Percentiles rank a stretch among this genome's conserved stretches.
phyloP scores from a whole-genome alignment of 2,797 vertebrate species.

The Danio tinwini region DNA sequence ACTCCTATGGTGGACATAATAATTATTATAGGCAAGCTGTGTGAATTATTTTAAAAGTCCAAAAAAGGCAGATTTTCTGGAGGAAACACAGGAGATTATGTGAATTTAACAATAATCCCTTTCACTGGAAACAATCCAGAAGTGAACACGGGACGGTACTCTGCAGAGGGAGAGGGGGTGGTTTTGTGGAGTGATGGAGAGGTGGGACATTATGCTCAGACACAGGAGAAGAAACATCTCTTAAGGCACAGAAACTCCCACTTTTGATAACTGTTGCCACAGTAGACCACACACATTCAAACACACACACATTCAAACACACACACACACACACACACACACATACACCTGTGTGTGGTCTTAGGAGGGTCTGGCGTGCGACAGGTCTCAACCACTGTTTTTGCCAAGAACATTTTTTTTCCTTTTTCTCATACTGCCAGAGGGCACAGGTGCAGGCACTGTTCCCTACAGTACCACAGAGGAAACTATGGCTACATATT shows the following conservation, averaged over 20 bases:
- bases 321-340: conserved; percentile 69
- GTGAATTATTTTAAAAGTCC: conserved; percentile 49
- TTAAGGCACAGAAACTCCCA: conserved; percentile 62
- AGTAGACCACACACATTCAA: conserved; percentile 76
- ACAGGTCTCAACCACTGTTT: conserved; percentile 53
- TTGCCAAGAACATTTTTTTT: conserved; percentile 54
- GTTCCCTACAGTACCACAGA: conserved; percentile 42
- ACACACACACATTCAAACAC: conserved; percentile 41
- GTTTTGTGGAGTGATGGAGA: conserved; percentile 50
- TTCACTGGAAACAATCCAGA: conserved; percentile 69
- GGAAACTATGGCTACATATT: conserved; percentile 42
- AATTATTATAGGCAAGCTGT: conserved; percentile 39
- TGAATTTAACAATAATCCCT: conserved; percentile 76
- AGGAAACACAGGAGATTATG: conserved; percentile 80
- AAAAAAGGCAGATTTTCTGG: conserved; percentile 40
- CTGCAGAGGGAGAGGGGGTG: conserved; percentile 32
- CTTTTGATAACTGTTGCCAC: conserved; percentile 70
- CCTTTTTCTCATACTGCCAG: conserved; percentile 49
- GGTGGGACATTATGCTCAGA: conserved; percentile 63
- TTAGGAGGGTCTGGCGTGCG: conserved; percentile 56
- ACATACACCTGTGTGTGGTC: conserved; percentile 63
- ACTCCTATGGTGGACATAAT: conserved; percentile 20
- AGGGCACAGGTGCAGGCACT: conserved; percentile 61
- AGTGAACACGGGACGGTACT: conserved; percentile 66
- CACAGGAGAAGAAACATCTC: conserved; percentile 62